A percentile compares a stretch with the other conserved stretches of the same genome.
Evolutionary conservation across 2,797 vertebrate species (phyloP).

Genomic region (Esox lucius): DNA sequence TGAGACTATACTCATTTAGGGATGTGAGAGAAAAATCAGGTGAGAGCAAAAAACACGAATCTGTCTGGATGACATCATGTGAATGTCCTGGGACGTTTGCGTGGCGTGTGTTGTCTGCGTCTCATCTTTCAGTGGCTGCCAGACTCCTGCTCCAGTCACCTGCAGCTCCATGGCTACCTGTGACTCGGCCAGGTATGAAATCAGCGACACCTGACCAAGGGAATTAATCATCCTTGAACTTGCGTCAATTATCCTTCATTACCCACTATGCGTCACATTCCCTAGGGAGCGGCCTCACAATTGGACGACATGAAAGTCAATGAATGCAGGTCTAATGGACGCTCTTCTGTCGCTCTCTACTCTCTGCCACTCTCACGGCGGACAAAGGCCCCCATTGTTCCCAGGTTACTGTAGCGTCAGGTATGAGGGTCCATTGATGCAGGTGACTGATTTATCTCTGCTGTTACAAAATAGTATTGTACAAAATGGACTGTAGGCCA

Average conservation of each 20-base stretch:
- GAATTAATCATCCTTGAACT: slow-evolving; percentile 83
- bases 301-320: slow-evolving; percentile 66
- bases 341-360: slow-evolving; percentile 58
- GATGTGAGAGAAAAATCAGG: neutral
- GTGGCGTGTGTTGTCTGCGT: slow-evolving; percentile 14
- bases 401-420: slow-evolving; percentile 46
- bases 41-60: neutral
- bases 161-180: neutral
- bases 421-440: slow-evolving; percentile 4
- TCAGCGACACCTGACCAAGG: slow-evolving; percentile 71
- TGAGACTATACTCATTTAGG: too few relatives aligned
- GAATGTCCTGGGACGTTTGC: neutral
- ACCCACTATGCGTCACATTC: slow-evolving; percentile 61
- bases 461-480: slow-evolving; percentile 12
- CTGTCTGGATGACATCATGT: slow-evolving; percentile 14
- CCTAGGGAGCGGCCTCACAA: slow-evolving; percentile 62
- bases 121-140: slow-evolving; percentile 49
- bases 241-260: slow-evolving; percentile 79
- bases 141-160: neutral
- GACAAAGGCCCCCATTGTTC: slow-evolving; percentile 71
- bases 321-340: slow-evolving; percentile 62
- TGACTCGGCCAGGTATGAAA: slow-evolving; percentile 62
- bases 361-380: slow-evolving; percentile 60
- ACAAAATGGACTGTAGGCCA: neutral
- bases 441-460: slow-evolving; percentile 12